phyloP scores from a whole-genome alignment of 1,140 invertebrate species.

The Bombus pyrosoma region DNA sequence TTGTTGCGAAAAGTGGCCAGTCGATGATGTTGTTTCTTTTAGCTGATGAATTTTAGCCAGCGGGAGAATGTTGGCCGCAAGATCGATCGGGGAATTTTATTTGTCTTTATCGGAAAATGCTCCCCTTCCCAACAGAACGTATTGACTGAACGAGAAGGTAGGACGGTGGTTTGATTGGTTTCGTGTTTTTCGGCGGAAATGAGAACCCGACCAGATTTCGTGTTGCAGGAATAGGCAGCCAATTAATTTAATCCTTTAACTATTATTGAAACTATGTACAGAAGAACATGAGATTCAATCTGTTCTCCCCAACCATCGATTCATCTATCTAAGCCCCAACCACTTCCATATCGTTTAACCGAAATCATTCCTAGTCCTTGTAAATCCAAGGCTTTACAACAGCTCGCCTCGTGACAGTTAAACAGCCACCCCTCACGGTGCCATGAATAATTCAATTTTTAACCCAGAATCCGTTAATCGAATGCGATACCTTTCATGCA shows the following conservation, averaged over 20 bases:
- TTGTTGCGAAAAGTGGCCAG: background rate
- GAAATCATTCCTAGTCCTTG: background rate
- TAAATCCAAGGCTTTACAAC: background rate
- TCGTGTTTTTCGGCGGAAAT: conserved; percentile 17
- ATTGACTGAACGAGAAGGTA: background rate
- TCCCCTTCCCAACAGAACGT: background rate
- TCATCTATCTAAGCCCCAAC: background rate
- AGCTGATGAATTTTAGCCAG: no score
- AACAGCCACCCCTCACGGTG: background rate
- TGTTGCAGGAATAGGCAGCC: background rate
- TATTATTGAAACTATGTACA: background rate
- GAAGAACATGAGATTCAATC: background rate
- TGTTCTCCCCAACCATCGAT: background rate
- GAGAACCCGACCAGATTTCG: background rate
- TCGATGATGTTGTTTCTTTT: background rate
- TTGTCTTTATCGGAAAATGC: background rate
- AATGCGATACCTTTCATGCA: conserved; percentile 65
- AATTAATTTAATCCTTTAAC: background rate
- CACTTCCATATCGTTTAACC: background rate
- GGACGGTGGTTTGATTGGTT: background rate
- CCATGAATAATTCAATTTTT: conserved; percentile 63
- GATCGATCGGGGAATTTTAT: background rate
- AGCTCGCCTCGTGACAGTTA: background rate
- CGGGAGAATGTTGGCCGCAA: background rate
- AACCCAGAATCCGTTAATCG: conserved; percentile 64